A percentile compares a stretch with the other conserved stretches of the same genome.
Evolutionary conservation across 1,140 invertebrate genomes (phyloP).

Genomic region (Thereuonema tuberculata): DNA sequence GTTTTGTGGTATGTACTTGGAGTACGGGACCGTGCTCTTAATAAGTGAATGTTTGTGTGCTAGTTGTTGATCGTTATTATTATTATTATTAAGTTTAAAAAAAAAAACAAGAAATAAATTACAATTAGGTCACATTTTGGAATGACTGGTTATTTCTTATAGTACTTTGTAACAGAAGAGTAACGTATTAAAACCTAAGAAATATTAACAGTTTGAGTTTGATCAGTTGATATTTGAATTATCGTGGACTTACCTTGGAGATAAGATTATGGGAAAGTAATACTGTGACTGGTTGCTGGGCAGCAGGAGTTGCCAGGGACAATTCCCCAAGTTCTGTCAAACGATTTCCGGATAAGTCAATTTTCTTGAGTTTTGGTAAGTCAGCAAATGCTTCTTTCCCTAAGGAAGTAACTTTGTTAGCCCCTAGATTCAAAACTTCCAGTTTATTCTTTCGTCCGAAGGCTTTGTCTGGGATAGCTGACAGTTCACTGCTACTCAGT

Average conservation of each 20-base stretch:
- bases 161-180: too few species aligned
- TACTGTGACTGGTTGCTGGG: neutral
- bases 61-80: too few species aligned
- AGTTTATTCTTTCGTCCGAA: neutral
- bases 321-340: constrained; percentile 2
- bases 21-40: too few species aligned
- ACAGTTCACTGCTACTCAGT: neutral
- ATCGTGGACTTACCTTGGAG: neutral
- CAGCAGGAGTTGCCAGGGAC: neutral
- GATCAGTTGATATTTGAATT: too few species aligned
- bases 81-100: too few species aligned
- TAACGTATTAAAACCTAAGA: too few species aligned
- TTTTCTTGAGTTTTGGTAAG: neutral
- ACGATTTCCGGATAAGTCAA: neutral
- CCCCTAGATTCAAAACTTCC: neutral
- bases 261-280: neutral
- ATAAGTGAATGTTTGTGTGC: too few species aligned
- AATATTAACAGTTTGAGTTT: too few species aligned
- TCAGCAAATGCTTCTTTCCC: constrained; percentile 1
- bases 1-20: too few species aligned
- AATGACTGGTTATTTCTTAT: too few species aligned
- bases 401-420: neutral
- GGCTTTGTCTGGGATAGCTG: neutral
- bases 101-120: constrained; percentile 11
- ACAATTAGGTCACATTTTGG: constrained; percentile 6